Evolutionary conservation across 64 coral and sea anemone species (phyloP), one percentile per base, ranked within the genome.

Genomic region (Montipora capricornis): DNA sequence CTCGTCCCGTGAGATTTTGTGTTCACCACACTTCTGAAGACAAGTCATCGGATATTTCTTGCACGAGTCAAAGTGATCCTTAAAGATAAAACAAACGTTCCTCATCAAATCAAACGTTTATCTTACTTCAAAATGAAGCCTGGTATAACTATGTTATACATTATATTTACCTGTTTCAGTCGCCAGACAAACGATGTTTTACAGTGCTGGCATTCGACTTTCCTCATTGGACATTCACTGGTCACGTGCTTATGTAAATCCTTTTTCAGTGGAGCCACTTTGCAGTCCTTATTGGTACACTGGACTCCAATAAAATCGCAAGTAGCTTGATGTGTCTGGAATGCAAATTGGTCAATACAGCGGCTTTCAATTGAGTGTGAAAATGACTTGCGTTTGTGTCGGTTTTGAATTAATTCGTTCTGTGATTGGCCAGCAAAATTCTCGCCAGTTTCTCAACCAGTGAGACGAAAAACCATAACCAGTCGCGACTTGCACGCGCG

Each of bases 21-120:
- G 73, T 78, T 78, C 76, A 78, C 76, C 45, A 78, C 76, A 78
- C 47, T 26, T 47, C 47, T 78, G 76, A 19, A 78, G 37, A 26
- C 76, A 78, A 47, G 1, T 15, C 76, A 78, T 13, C 12, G 76
- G 76, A 49, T 47, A 78, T 16, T 78, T 45, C 76, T 15, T 78
- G 17, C 76, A 78, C 37, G 5, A 15, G 14, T 78, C 76, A 13
- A 47, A 78, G 48, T 78, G 76, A 17, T 19, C 76, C 76, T 78
- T 13, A n/a, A 20, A 74, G 20, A 74, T 74, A 74, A 17, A 74
- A 74, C 70, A 74, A 0, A 5, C 52, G 10, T 2, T 37, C 37
- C 37, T 37, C 37, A 55, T 0, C 52, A 55, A 5, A 55, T 7
- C 52, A 55, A 55, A 7, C 10, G 52, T 7, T 7, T 10, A 55